Evolutionary conservation across 2,113 vertebrate species (phyloP).

Genomic region (Trichomycterus rosablanca): DNA sequence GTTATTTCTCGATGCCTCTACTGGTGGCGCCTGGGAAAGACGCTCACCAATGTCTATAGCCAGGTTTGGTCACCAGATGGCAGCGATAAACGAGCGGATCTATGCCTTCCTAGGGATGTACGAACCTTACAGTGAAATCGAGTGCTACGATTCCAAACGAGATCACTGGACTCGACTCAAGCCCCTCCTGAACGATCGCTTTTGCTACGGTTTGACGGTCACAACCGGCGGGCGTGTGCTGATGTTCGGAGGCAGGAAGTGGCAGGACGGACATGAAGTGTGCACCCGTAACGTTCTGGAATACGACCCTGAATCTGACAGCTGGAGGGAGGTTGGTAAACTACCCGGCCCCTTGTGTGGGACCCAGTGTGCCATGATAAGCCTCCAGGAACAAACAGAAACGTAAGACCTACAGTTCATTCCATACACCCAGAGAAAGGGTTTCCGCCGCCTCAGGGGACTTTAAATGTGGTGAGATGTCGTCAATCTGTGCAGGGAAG

Average conservation of each 20-base stretch:
- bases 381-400: slow-evolving; percentile 61
- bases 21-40: slow-evolving; percentile 68
- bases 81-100: slow-evolving; percentile 72
- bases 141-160: slow-evolving; percentile 71
- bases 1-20: slow-evolving; percentile 59
- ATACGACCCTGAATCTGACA: slow-evolving; percentile 80
- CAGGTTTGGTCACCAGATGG: slow-evolving; percentile 87
- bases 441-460: not conserved
- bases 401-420: slow-evolving; percentile 17
- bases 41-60: slow-evolving; percentile 82
- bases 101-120: slow-evolving; percentile 89
- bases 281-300: slow-evolving; percentile 81
- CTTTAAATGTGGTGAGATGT: not conserved
- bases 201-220: slow-evolving; percentile 79
- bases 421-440: slow-evolving; percentile 23
- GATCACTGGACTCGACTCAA: slow-evolving; percentile 85
- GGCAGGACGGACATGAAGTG: slow-evolving; percentile 81
- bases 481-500: slow-evolving; percentile 2
- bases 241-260: slow-evolving; percentile 86
- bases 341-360: slow-evolving; percentile 80
- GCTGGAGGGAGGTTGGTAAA: slow-evolving; percentile 84
- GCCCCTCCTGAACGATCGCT: slow-evolving; percentile 78
- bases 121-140: slow-evolving; percentile 92
- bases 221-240: slow-evolving; percentile 71
- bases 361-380: slow-evolving; percentile 78